These are phyloP conservation scores for Diploptera punctata DNA, from an alignment of 2,888 invertebrate species.

Conservation along the genomic window DNA sequence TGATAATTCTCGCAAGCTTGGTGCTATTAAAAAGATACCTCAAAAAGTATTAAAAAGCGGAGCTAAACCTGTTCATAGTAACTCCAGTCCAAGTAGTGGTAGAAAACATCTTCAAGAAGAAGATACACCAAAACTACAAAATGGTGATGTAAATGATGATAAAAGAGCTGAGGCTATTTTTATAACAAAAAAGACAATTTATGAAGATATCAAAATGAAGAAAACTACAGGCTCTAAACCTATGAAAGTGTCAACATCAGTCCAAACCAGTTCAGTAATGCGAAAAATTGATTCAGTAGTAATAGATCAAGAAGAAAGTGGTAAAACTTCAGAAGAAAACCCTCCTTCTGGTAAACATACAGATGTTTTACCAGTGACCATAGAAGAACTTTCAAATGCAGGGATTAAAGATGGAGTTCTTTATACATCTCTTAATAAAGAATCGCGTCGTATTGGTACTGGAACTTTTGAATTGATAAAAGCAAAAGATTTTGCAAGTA, in stretches of 20 bases:
- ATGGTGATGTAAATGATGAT: constrained; percentile 42
- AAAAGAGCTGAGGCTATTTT: constrained; percentile 53
- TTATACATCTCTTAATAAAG: constrained; percentile 47
- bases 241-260: constrained; percentile 63
- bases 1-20: constrained; percentile 34
- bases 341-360: constrained; percentile 27
- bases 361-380: constrained; percentile 46
- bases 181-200: constrained; percentile 54
- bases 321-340: constrained; percentile 28
- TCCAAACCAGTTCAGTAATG: constrained; percentile 62
- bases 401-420: constrained; percentile 47
- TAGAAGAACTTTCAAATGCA: constrained; percentile 45
- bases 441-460: constrained; percentile 46
- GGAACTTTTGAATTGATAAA: constrained; percentile 61
- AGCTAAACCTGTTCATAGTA: background rate
- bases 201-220: constrained; percentile 57
- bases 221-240: constrained; percentile 52
- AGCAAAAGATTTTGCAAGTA: constrained; percentile 62
- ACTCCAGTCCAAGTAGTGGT: background rate
- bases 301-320: constrained; percentile 35
- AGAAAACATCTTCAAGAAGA: background rate
- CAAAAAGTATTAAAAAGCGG: constrained; percentile 4
- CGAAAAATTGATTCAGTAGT: constrained; percentile 52
- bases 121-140: constrained; percentile 6
- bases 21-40: constrained; percentile 41